Percentiles rank a stretch among this genome's conserved stretches.
Evolutionary conservation across 2,888 invertebrate genomes (phyloP).

Genomic region (Drosophila planitibia): DNA sequence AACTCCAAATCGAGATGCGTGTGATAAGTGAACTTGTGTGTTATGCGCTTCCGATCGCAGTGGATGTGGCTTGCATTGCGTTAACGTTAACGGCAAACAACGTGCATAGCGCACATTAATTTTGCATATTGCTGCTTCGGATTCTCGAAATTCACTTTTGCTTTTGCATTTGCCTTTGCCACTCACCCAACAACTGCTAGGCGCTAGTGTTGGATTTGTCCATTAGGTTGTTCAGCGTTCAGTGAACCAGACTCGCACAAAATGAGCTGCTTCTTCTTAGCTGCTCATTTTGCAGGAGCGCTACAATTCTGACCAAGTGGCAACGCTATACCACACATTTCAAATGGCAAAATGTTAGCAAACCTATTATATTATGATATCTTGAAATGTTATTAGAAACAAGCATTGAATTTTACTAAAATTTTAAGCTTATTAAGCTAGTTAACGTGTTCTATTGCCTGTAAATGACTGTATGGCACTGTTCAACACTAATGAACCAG

Average conservation of each 20-base stretch:
- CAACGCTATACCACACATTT: conserved; percentile 14
- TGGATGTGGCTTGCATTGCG: conserved; percentile 38
- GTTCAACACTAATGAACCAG: conserved; percentile 23
- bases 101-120: conserved; percentile 56
- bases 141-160: conserved; percentile 55
- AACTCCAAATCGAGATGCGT: conserved; percentile 31
- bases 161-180: conserved; percentile 53
- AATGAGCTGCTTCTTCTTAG: conserved; percentile 28
- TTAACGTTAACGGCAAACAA: conserved; percentile 43
- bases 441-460: background rate
- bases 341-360: background rate
- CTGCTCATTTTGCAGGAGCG: conserved; percentile 13
- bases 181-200: conserved; percentile 62
- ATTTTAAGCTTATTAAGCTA: background rate
- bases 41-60: conserved; percentile 31
- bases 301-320: conserved; percentile 9
- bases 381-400: background rate
- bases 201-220: conserved; percentile 56
- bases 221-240: conserved; percentile 35
- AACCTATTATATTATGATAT: background rate
- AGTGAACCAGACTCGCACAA: conserved; percentile 36
- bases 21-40: conserved; percentile 28
- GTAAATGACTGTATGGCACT: background rate
- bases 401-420: background rate
- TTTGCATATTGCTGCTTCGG: conserved; percentile 50